These are phyloP conservation scores for Amphibalanus amphitrite DNA, from an alignment of 1,140 invertebrate genomes.

Conservation along the genomic window DNA sequence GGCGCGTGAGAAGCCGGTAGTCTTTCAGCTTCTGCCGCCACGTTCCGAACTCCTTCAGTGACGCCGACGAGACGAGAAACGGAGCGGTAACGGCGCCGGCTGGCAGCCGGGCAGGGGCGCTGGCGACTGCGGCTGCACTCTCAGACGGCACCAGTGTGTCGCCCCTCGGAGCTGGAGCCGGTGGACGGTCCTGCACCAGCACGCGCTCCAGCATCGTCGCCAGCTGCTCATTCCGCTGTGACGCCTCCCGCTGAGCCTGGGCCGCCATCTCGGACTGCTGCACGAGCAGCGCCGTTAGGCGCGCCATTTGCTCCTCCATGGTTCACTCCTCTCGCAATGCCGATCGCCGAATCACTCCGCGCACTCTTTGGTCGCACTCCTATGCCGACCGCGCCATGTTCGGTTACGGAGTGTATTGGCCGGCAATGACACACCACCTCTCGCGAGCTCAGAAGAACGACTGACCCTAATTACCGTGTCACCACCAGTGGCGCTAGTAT, in stretches of 20 bases:
- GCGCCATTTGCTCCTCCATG: no score
- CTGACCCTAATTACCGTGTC: no score
- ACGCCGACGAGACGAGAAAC: neutral
- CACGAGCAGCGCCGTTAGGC: neutral
- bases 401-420: no score
- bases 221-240: neutral
- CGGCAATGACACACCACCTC: no score
- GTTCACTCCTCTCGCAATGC: no score
- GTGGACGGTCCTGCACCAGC: neutral
- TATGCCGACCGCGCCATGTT: no score
- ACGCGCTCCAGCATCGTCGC: neutral
- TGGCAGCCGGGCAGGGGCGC: neutral
- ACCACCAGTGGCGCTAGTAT: no score
- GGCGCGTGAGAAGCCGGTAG: neutral
- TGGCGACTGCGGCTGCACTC: neutral
- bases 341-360: no score
- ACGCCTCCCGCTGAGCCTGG: neutral
- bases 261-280: neutral
- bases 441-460: no score
- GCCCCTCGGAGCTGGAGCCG: no score
- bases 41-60: neutral
- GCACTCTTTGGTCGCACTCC: no score
- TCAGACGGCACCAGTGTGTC: neutral
- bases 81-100: neutral
- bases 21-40: neutral